A percentile compares a stretch with the other conserved stretches of the same genome.
Conservation (phyloP, 35 echinoderm and acorn worm species). For the Lytechinus variegatus region DNA sequence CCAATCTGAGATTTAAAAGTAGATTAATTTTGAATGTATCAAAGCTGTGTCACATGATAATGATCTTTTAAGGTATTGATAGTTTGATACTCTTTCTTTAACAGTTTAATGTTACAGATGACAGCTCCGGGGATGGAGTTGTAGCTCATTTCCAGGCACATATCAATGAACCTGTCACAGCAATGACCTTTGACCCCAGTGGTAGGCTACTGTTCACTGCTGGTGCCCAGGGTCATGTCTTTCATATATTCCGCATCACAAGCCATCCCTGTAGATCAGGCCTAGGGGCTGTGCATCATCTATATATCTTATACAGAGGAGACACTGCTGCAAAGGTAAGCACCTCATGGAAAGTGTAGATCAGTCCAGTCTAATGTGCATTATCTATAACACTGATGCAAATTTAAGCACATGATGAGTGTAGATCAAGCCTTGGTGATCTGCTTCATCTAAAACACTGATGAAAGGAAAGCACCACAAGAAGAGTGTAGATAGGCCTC, state of each 20-base stretch:
- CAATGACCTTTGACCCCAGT: slow-evolving; percentile 87
- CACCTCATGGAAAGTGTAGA: neutral
- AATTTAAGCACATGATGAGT: no score
- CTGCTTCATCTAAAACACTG: no score
- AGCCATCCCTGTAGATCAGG: slow-evolving; percentile 83
- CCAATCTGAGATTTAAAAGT: no score
- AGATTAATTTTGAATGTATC: no score
- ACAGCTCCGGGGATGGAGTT: slow-evolving; percentile 76
- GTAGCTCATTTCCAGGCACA: slow-evolving; percentile 91
- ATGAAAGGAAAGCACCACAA: no score
- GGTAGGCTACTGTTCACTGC: slow-evolving; percentile 87
- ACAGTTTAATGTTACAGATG: slow-evolving; percentile 86
- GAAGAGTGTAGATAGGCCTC: no score
- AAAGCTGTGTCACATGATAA: no score
- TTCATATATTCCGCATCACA: slow-evolving; percentile 91
- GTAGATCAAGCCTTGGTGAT: no score
- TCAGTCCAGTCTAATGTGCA: no score
- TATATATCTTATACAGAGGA: slow-evolving; percentile 90
- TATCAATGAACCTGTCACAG: slow-evolving; percentile 81
- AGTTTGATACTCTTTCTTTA: neutral
- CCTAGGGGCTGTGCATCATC: slow-evolving; percentile 86
- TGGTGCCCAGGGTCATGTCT: slow-evolving; percentile 86
- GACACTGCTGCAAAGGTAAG: slow-evolving; percentile 94
- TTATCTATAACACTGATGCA: no score
- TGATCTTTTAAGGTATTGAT: no score